These are phyloP conservation scores for Odontomachus brunneus DNA, from an alignment of 1,140 invertebrate species.

Conservation along the genomic window DNA sequence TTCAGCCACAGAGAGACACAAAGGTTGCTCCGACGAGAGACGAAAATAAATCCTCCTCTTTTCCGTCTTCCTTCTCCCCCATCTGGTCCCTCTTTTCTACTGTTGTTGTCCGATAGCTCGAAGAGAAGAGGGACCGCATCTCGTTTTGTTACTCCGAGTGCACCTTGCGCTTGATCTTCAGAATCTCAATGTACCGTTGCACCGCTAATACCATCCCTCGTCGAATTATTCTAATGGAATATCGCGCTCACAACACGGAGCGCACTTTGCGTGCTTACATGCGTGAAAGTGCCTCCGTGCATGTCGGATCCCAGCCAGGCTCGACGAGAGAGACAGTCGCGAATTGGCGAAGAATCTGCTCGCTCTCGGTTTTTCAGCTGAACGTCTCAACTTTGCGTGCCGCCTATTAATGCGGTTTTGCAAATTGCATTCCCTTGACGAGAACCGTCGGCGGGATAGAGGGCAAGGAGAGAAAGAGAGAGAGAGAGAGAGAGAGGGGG, in stretches of 20 bases:
- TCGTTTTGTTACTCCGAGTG: conserved; percentile 19
- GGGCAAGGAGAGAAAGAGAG: background rate
- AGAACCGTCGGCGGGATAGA: conserved; percentile 10
- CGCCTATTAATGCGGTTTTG: conserved; percentile 12
- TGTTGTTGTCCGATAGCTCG: background rate
- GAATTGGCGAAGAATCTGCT: conserved; percentile 2
- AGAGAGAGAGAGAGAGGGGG: background rate
- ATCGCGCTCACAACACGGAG: conserved; percentile 23
- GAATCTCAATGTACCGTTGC: conserved; percentile 42
- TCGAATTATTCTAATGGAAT: conserved; percentile 50
- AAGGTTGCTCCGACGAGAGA: conserved; percentile 53
- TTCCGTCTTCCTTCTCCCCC: background rate
- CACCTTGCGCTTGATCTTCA: conserved; percentile 30
- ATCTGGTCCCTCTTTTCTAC: background rate
- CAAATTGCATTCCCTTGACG: conserved; percentile 32
- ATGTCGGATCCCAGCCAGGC: conserved; percentile 35
- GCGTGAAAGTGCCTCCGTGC: background rate
- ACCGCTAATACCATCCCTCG: conserved; percentile 27
- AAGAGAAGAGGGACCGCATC: conserved; percentile 12
- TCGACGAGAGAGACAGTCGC: conserved; percentile 6
- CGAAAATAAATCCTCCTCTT: conserved; percentile 34
- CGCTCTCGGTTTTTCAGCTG: background rate
- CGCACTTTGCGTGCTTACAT: conserved; percentile 28
- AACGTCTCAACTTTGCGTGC: conserved; percentile 21
- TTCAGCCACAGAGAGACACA: conserved; percentile 51